A percentile compares a stretch with the other conserved stretches of the same genome.
Evolutionary conservation across 2,888 invertebrate species (phyloP).

Genomic region (Pandemis corylana): DNA sequence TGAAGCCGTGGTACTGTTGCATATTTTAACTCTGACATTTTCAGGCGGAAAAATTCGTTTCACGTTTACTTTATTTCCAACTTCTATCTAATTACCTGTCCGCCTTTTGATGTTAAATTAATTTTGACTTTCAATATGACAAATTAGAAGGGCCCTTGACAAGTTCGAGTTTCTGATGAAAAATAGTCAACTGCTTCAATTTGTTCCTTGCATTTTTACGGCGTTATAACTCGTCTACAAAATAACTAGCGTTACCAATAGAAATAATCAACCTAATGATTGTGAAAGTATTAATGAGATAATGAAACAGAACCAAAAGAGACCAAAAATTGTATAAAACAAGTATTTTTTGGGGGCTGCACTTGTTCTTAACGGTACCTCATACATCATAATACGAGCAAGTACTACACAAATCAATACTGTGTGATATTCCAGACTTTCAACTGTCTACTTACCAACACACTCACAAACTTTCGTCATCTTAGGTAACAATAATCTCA

Average conservation of each 20-base stretch:
- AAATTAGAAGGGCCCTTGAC: conserved; percentile 13
- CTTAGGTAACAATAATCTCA: too few species aligned
- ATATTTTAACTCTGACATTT: conserved; percentile 11
- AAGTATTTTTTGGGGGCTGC: too few species aligned
- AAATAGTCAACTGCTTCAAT: not conserved
- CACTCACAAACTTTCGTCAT: too few species aligned
- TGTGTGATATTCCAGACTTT: too few species aligned
- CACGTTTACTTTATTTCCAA: conserved; percentile 18
- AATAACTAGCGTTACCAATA: not conserved
- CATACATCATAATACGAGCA: too few species aligned
- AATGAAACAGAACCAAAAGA: too few species aligned
- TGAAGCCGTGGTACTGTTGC: conserved; percentile 4
- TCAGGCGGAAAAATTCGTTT: conserved; percentile 12
- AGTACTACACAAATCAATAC: too few species aligned
- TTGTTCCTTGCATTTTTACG: not conserved
- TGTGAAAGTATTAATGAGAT: too few species aligned
- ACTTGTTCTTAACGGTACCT: too few species aligned
- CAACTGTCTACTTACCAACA: too few species aligned
- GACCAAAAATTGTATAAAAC: too few species aligned
- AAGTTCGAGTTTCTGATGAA: not conserved
- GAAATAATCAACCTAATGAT: too few species aligned
- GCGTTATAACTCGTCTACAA: not conserved
- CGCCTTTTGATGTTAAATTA: conserved; percentile 18
- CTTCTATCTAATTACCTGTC: conserved; percentile 19
- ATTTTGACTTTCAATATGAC: conserved; percentile 21